These are phyloP conservation scores for Corythaeola cristata DNA, from an alignment of 2,113 vertebrate genomes.

Conservation along the genomic window DNA sequence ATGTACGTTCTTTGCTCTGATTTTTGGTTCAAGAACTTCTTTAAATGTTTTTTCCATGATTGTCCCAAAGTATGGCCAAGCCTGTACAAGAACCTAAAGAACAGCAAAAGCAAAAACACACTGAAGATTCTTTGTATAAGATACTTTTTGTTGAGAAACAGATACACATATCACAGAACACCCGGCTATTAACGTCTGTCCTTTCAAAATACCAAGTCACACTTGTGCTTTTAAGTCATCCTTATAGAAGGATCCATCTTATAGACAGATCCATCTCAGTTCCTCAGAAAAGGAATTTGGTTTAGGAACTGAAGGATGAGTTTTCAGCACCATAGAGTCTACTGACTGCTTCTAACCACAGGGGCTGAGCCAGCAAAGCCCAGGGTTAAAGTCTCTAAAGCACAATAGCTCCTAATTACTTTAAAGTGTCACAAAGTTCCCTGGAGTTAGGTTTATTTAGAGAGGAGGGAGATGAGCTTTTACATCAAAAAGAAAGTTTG, in stretches of 20 bases:
- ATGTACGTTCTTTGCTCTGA: constrained; percentile 82
- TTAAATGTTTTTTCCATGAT: constrained; percentile 91
- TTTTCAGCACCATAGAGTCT: not conserved
- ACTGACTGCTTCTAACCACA: not conserved
- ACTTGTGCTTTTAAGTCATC: not conserved
- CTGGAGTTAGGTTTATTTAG: not conserved
- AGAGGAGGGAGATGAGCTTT: not conserved
- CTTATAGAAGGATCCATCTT: not conserved
- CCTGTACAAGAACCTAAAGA: constrained; percentile 87
- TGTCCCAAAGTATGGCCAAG: constrained; percentile 93
- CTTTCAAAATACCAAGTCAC: not conserved
- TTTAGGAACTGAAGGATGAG: not conserved
- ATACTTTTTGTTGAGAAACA: not conserved
- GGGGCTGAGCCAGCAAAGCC: not conserved
- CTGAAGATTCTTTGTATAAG: not conserved
- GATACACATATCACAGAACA: not conserved
- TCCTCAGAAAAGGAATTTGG: not conserved
- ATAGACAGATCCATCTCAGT: not conserved
- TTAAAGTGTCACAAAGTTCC: not conserved
- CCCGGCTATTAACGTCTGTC: not conserved
- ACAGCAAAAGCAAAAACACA: not conserved
- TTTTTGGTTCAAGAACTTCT: constrained; percentile 82
- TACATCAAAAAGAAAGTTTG: not conserved
- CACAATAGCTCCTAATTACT: not conserved
- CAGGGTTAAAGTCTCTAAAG: not conserved